Percentiles rank a stretch among this genome's conserved stretches.
These are phyloP conservation scores for Gambusia yucatana DNA, from an alignment of 2,797 vertebrate genomes.

Conservation along the genomic window DNA sequence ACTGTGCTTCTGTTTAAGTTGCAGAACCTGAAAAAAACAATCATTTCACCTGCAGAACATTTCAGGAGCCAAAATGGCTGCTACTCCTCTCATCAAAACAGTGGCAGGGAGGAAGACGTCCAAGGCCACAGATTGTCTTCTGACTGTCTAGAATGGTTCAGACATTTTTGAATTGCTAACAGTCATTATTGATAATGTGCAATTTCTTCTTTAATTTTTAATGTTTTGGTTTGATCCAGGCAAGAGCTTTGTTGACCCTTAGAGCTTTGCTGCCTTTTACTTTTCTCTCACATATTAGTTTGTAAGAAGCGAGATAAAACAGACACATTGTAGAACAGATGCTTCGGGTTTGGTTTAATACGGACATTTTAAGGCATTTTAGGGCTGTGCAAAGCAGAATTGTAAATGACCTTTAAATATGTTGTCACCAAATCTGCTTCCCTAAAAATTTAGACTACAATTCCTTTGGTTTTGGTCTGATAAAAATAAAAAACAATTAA, in stretches of 20 bases:
- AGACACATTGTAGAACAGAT: neutral
- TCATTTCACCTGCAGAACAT: constrained; percentile 5
- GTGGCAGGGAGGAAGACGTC: constrained; percentile 4
- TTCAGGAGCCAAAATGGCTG: neutral
- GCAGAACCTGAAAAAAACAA: neutral
- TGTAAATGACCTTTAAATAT: neutral
- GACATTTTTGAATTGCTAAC: neutral
- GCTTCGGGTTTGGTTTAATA: neutral
- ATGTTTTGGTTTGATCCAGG: constrained; percentile 14
- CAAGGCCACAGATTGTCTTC: constrained; percentile 33
- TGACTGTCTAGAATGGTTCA: neutral
- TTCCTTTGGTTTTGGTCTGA: neutral
- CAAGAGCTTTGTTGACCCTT: neutral
- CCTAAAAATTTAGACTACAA: neutral
- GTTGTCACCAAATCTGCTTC: neutral
- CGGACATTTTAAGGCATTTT: neutral
- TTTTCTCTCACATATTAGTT: neutral
- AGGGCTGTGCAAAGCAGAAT: neutral
- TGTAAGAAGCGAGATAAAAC: neutral
- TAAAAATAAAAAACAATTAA: neutral
- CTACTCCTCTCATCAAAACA: neutral
- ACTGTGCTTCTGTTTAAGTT: constrained; percentile 39
- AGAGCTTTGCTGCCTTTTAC: constrained; percentile 10
- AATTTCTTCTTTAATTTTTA: constrained; percentile 7
- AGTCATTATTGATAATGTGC: constrained; percentile 22